These are phyloP conservation scores for Rattus rattus DNA, from an alignment of 2,113 vertebrate genomes.

Conservation along the genomic window DNA sequence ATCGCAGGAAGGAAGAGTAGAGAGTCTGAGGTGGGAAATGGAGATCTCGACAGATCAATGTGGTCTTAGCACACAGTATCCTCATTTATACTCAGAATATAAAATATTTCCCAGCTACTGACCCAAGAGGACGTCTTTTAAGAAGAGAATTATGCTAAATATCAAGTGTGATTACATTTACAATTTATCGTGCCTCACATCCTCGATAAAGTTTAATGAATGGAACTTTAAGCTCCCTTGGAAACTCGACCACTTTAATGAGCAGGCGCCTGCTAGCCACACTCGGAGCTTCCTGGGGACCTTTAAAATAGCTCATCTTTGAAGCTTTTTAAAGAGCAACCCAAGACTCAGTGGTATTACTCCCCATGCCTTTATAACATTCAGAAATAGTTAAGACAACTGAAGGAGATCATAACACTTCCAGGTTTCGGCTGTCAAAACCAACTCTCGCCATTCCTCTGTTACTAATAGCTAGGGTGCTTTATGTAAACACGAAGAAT, in stretches of 20 bases:
- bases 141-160: conserved; percentile 47
- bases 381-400: neutral
- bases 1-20: accelerated
- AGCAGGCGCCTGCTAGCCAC: neutral
- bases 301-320: conserved; percentile 56
- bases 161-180: conserved; percentile 53
- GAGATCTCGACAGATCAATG: neutral
- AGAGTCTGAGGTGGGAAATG: neutral
- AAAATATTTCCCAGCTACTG: conserved; percentile 50
- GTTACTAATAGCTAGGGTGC: neutral
- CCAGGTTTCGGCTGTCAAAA: conserved; percentile 11
- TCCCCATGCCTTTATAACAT: neutral
- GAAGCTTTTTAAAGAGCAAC: conserved; percentile 43
- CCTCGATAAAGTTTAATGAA: conserved; percentile 48
- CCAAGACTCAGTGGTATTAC: neutral
- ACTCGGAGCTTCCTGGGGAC: conserved; percentile 39
- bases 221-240: conserved; percentile 32
- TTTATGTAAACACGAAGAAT: conserved; percentile 41
- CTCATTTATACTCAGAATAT: conserved; percentile 10
- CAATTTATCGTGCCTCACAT: conserved; percentile 3
- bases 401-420: neutral
- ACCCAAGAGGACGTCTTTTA: neutral
- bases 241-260: conserved; percentile 51
- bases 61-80: neutral
- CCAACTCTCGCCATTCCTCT: conserved; percentile 29